Evolutionary conservation across 2,113 vertebrate genomes (phyloP).

Genomic region (Benitochromis conjunctus): DNA sequence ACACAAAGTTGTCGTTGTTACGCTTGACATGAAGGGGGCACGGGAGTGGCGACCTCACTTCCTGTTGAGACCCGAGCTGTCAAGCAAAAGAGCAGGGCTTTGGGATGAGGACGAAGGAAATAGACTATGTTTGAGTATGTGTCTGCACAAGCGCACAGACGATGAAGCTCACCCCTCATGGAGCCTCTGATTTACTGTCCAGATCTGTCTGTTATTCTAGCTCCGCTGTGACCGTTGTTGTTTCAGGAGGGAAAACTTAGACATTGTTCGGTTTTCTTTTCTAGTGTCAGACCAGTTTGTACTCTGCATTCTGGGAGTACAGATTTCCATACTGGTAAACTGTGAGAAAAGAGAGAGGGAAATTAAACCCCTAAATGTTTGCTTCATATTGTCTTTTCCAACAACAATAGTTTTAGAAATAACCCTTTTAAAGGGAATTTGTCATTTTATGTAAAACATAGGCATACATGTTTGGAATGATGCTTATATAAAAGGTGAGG

Average conservation of each 20-base stretch:
- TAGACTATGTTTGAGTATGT: not conserved
- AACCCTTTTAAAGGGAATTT: not conserved
- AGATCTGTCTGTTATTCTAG: not conserved
- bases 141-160: not conserved
- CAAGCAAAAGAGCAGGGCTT: slow-evolving; percentile 13
- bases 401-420: not conserved
- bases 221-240: not conserved
- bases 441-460: not conserved
- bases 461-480: not conserved
- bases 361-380: not conserved
- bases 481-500: not conserved
- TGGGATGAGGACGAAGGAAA: not conserved
- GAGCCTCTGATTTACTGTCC: not conserved
- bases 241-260: not conserved
- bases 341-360: not conserved
- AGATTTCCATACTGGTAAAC: not conserved
- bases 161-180: not conserved
- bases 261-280: not conserved
- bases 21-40: slow-evolving; percentile 51
- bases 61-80: slow-evolving; percentile 49
- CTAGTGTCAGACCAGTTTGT: not conserved
- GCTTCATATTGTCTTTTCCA: not conserved
- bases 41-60: slow-evolving; percentile 41
- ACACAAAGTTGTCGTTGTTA: slow-evolving; percentile 46
- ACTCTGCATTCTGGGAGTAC: not conserved